Evolutionary conservation across 2,797 vertebrate species (phyloP).

Genomic region (Nasua narica): DNA sequence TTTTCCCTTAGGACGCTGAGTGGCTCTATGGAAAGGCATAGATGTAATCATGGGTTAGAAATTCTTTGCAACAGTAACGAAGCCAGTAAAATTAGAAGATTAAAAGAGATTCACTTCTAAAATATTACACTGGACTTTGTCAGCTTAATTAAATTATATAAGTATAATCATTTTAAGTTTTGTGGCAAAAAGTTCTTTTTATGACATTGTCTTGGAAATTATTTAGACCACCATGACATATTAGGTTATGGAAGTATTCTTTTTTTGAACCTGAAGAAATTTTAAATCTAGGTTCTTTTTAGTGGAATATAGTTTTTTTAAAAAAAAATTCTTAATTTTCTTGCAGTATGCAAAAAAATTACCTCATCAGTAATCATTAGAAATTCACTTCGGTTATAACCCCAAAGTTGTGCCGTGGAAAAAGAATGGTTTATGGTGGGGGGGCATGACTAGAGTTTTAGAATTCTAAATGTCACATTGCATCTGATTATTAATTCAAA

Average conservation of each 20-base stretch:
- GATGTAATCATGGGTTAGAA: not conserved
- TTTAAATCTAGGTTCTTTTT: constrained; percentile 3
- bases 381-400: not conserved
- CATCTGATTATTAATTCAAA: constrained; percentile 45
- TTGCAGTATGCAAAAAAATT: not conserved
- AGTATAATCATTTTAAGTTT: constrained; percentile 31
- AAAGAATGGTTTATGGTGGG: not conserved
- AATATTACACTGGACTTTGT: not conserved
- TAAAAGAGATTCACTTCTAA: constrained; percentile 16
- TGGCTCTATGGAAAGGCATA: not conserved
- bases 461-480: constrained; percentile 11
- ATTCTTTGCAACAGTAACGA: constrained; percentile 38
- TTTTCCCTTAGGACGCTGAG: not conserved
- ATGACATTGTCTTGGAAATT: constrained; percentile 20
- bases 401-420: not conserved
- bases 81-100: constrained; percentile 24
- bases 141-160: constrained; percentile 46
- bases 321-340: constrained; percentile 19
- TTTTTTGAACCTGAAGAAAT: not conserved
- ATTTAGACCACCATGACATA: not conserved
- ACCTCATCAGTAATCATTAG: not conserved
- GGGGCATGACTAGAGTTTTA: not conserved
- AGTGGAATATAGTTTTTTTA: not conserved
- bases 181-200: constrained; percentile 19
- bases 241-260: not conserved